A percentile compares a stretch with the other conserved stretches of the same genome.
phyloP scores from a whole-genome alignment of 2,888 invertebrate species.

The Ischnura elegans region DNA sequence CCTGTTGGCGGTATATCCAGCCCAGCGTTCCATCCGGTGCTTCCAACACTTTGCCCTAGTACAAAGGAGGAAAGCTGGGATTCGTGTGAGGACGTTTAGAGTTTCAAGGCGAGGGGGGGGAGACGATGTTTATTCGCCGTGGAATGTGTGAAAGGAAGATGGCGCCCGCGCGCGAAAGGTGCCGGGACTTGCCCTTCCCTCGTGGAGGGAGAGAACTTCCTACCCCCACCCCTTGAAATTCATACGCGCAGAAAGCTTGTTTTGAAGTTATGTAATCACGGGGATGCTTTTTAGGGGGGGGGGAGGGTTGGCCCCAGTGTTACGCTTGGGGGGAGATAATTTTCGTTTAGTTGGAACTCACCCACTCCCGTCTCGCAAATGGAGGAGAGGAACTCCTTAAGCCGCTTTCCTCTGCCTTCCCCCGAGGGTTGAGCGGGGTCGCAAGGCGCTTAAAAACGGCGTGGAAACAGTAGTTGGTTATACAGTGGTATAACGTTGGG shows the following conservation, averaged over 20 bases:
- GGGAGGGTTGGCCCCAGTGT: background rate
- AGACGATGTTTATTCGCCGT: background rate
- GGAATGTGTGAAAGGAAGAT: background rate
- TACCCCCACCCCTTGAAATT: background rate
- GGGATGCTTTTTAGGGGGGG: background rate
- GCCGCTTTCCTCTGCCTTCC: background rate
- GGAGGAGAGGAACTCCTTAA: background rate
- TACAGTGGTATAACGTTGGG: background rate
- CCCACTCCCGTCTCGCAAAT: background rate
- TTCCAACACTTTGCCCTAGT: background rate
- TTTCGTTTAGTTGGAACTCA: conserved; percentile 15
- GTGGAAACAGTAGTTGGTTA: background rate
- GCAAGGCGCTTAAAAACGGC: background rate
- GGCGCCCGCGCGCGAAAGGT: background rate
- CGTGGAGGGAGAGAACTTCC: no score
- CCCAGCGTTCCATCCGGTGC: background rate
- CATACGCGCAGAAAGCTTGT: conserved; percentile 11
- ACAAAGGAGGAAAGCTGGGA: background rate
- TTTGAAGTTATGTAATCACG: conserved; percentile 38
- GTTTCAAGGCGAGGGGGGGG: background rate
- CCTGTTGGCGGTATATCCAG: background rate
- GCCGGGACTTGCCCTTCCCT: background rate
- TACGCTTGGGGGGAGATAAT: conserved; percentile 31
- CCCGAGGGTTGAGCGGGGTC: background rate
- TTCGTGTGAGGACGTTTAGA: background rate